Percentiles rank a stretch among this genome's conserved stretches.
These are phyloP conservation scores for Todiramphus chloris DNA, from an alignment of 2,113 vertebrate species.

Conservation along the genomic window DNA sequence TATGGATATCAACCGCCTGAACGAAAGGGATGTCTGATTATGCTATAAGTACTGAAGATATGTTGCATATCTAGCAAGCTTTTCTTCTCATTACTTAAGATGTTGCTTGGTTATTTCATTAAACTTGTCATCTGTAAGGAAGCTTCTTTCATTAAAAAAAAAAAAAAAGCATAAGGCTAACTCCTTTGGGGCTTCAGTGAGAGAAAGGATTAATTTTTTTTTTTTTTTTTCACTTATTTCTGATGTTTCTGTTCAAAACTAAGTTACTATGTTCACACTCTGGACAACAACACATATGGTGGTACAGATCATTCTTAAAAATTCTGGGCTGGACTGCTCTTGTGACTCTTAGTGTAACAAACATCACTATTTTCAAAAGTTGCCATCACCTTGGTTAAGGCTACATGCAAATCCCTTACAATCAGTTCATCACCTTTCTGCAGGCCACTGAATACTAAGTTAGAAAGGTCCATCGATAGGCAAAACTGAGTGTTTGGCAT, in stretches of 20 bases:
- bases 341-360: background rate
- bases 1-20: background rate
- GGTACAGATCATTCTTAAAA: background rate
- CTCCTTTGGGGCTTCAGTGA: background rate
- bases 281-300: background rate
- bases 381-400: background rate
- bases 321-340: background rate
- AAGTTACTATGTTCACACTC: accelerated
- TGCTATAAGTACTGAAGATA: background rate
- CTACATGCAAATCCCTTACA: background rate
- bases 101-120: slow-evolving; percentile 56
- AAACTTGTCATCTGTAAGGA: slow-evolving; percentile 21
- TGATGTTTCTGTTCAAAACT: background rate
- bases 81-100: slow-evolving; percentile 46
- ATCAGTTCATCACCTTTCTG: background rate
- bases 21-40: slow-evolving; percentile 23
- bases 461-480: background rate
- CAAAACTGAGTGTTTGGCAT: background rate
- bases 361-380: background rate
- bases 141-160: background rate
- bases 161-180: background rate
- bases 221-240: background rate
- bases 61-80: background rate
- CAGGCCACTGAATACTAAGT: background rate
- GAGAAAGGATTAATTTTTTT: background rate